phyloP scores from a whole-genome alignment of 2,113 vertebrate genomes.

The Colaptes auratus region DNA sequence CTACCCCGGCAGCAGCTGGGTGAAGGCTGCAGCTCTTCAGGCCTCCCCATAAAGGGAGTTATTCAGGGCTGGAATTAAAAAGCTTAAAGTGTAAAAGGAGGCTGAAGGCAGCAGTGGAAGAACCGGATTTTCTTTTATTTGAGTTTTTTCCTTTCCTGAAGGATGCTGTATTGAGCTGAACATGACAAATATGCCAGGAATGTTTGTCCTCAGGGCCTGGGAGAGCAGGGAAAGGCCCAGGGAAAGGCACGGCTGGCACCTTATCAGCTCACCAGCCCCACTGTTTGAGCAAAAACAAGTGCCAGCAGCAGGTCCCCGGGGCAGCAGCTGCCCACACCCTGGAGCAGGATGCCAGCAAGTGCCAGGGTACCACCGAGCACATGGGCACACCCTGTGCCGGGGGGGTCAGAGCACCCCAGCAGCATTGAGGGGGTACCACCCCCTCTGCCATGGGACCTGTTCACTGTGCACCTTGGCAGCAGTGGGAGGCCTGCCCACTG shows the following conservation, averaged over 20 bases:
- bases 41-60: not conserved
- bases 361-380: not conserved
- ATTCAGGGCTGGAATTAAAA: constrained; percentile 4
- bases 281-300: not conserved
- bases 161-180: constrained; percentile 58
- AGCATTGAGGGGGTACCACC: not conserved
- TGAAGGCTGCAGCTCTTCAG: not conserved
- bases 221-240: constrained; percentile 44
- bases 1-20: accelerated
- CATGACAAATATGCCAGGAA: constrained; percentile 68
- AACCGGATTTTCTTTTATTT: constrained; percentile 67
- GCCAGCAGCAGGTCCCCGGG: not conserved
- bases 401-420: not conserved
- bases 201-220: constrained; percentile 63
- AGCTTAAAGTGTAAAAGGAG: not conserved
- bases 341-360: not conserved
- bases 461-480: not conserved
- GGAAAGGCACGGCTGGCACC: constrained; percentile 42
- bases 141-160: constrained; percentile 30
- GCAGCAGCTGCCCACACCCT: not conserved
- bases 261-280: not conserved
- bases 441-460: not conserved
- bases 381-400: not conserved
- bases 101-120: constrained; percentile 35
- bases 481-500: not conserved